Evolutionary conservation across 1,140 invertebrate species (phyloP).

Genomic region (Catajapyx aquilonaris): DNA sequence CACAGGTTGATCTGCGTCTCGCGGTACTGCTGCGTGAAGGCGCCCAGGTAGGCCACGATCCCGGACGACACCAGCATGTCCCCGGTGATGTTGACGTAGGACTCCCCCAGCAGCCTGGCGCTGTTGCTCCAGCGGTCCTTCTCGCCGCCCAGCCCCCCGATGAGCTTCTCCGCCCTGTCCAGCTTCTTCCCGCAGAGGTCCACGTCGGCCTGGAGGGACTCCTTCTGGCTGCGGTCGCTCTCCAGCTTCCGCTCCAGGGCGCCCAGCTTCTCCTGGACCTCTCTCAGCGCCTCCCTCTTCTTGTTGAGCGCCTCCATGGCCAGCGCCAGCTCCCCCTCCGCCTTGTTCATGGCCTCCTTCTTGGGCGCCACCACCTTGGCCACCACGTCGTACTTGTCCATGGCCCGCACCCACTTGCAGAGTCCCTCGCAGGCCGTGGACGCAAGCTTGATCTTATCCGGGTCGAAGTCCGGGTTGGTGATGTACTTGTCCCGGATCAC

Average conservation of each 20-base stretch:
- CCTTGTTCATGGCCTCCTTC: conserved; percentile 50
- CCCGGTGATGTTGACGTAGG: conserved; percentile 31
- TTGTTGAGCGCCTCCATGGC: conserved; percentile 34
- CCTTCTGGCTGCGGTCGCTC: conserved; percentile 18
- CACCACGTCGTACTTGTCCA: conserved; percentile 84
- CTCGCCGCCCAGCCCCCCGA: conserved; percentile 64
- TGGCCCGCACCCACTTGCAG: conserved; percentile 77
- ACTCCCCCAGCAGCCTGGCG: conserved; percentile 47
- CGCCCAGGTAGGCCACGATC: conserved; percentile 74
- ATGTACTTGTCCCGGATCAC: conserved; percentile 63
- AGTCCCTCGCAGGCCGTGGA: conserved; percentile 38
- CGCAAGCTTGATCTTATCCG: conserved; percentile 55
- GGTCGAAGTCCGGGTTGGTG: conserved; percentile 71
- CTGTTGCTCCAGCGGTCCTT: conserved; percentile 59
- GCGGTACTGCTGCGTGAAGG: conserved; percentile 62
- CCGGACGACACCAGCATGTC: conserved; percentile 73
- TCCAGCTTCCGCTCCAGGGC: conserved; percentile 39
- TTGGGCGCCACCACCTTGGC: conserved; percentile 72
- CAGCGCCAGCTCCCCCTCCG: conserved; percentile 46
- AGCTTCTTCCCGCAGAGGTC: conserved; percentile 72
- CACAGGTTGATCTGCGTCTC: conserved; percentile 45
- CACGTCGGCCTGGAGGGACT: conserved; percentile 57
- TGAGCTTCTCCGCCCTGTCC: conserved; percentile 77
- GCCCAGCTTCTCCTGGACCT: conserved; percentile 44
- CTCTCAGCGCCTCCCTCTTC: conserved; percentile 53